Conservation (phyloP, 2,888 invertebrate genomes). For the Dryobotodes eremita region DNA sequence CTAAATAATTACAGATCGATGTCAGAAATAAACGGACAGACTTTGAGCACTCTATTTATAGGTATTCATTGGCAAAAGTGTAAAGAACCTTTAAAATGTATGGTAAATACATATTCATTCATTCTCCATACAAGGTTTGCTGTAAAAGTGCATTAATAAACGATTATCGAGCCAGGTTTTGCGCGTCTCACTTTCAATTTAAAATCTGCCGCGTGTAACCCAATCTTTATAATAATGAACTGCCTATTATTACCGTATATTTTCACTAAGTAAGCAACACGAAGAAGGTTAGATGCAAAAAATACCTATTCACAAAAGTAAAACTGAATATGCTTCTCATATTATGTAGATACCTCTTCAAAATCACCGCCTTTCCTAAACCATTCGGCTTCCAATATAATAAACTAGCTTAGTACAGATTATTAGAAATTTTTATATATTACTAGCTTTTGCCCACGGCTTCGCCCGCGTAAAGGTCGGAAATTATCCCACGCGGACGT, state of each 20-base stretch:
- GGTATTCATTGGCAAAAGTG: neutral
- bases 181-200: slow-evolving; percentile 37
- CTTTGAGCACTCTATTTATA: slow-evolving; percentile 1
- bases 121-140: slow-evolving; percentile 24
- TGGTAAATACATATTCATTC: slow-evolving; percentile 25
- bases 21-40: neutral
- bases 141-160: slow-evolving; percentile 33
- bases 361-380: neutral
- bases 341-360: neutral
- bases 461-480: no score
- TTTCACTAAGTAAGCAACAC: neutral
- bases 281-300: neutral
- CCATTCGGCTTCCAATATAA: neutral
- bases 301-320: no score
- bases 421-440: no score
- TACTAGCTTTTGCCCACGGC: no score
- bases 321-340: neutral
- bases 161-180: slow-evolving; percentile 25
- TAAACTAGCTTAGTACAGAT: no score
- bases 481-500: no score
- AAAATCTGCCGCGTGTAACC: slow-evolving; percentile 25
- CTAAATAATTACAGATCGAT: neutral
- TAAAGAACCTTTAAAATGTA: slow-evolving; percentile 28
- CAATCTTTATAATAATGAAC: slow-evolving; percentile 39
- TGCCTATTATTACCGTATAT: slow-evolving; percentile 18